Conservation (phyloP, 2,888 invertebrate genomes). For the Holacanthella duospinosa region DNA sequence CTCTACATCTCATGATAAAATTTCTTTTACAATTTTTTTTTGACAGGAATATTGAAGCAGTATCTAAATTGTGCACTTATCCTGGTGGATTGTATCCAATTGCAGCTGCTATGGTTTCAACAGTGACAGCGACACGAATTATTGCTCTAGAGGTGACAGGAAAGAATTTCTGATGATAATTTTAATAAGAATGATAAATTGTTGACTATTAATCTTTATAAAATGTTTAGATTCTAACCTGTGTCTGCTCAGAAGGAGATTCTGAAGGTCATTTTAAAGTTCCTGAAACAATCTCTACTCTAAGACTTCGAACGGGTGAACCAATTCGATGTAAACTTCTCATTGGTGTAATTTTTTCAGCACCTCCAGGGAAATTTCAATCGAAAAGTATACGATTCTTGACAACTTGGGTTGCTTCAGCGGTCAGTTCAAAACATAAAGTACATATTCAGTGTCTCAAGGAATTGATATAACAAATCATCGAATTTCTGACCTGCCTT, state of each 20-base stretch:
- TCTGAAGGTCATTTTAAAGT: constrained; percentile 71
- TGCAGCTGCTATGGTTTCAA: constrained; percentile 77
- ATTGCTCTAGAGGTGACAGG: constrained; percentile 66
- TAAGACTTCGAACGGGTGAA: constrained; percentile 77
- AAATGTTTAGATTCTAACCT: constrained; percentile 66
- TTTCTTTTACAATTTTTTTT: too few relatives aligned
- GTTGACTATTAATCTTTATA: not conserved
- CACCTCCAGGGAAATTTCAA: constrained; percentile 45
- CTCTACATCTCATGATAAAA: constrained; percentile 2
- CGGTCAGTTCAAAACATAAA: constrained; percentile 61
- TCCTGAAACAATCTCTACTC: constrained; percentile 79
- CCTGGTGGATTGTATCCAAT: constrained; percentile 73
- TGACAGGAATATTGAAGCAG: constrained; percentile 50
- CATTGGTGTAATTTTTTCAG: constrained; percentile 50
- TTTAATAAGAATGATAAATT: not conserved
- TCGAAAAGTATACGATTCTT: constrained; percentile 72
- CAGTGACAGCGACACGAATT: constrained; percentile 71
- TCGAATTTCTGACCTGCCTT: constrained; percentile 32
- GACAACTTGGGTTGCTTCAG: constrained; percentile 52
- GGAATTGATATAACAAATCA: constrained; percentile 20
- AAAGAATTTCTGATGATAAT: not conserved
- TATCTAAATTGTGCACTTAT: constrained; percentile 61
- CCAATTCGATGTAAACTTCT: constrained; percentile 84
- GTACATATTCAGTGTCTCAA: constrained; percentile 64
- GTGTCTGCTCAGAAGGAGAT: constrained; percentile 57